A percentile compares a stretch with the other conserved stretches of the same genome.
Conservation (phyloP, 2,797 vertebrate genomes). For the Chaetodon trifasciatus region DNA sequence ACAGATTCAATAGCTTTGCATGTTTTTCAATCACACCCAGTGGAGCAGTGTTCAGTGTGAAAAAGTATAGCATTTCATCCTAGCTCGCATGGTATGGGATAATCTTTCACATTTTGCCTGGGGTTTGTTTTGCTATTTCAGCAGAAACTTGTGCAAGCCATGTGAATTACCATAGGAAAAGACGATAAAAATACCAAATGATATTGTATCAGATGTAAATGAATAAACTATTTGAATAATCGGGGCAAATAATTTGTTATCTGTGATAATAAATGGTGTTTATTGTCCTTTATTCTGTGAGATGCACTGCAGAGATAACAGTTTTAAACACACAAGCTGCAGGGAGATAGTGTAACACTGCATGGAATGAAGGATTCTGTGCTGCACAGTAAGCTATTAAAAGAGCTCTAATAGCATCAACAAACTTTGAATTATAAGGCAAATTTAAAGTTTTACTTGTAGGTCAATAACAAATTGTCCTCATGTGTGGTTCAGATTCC, state of each 20-base stretch:
- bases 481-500: constrained; percentile 12
- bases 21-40: constrained; percentile 89
- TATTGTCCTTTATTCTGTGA: constrained; percentile 66
- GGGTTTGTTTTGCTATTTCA: constrained; percentile 90
- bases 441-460: constrained; percentile 19
- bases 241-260: constrained; percentile 80
- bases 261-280: constrained; percentile 76
- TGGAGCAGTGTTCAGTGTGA: constrained; percentile 87
- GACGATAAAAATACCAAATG: constrained; percentile 81
- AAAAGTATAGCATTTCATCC: constrained; percentile 87
- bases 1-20: constrained; percentile 88
- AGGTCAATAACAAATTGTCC: constrained; percentile 1
- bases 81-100: constrained; percentile 86
- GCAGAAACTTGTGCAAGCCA: constrained; percentile 87
- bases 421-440: constrained; percentile 39
- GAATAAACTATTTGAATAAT: constrained; percentile 84
- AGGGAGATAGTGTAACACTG: constrained; percentile 29
- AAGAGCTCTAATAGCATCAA: constrained; percentile 43
- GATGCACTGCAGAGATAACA: constrained; percentile 76
- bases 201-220: constrained; percentile 83
- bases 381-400: constrained; percentile 45
- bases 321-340: constrained; percentile 69
- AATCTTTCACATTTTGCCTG: constrained; percentile 89
- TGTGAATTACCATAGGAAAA: constrained; percentile 86
- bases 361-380: constrained; percentile 43